These are phyloP conservation scores for Puffinus mauretanicus DNA, from an alignment of 2,113 vertebrate species.

Conservation along the genomic window DNA sequence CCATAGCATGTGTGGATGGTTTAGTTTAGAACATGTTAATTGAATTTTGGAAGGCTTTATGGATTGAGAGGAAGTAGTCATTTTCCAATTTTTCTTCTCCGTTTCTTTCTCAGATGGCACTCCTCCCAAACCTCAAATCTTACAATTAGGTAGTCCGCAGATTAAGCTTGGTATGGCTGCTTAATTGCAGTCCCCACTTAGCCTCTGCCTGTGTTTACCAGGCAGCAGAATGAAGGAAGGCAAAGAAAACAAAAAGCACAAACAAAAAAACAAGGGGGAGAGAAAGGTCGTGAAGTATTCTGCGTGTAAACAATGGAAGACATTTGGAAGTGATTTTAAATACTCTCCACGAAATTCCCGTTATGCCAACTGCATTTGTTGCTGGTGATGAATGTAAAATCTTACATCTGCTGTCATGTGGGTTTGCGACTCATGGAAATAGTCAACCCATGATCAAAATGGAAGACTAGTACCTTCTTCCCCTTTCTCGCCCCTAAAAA, in stretches of 20 bases:
- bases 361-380: neutral
- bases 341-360: neutral
- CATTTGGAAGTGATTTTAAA: constrained; percentile 38
- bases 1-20: neutral
- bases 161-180: neutral
- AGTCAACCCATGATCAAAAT: neutral
- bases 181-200: neutral
- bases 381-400: neutral
- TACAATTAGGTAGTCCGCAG: neutral
- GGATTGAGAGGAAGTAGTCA: constrained; percentile 39
- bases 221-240: neutral
- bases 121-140: neutral
- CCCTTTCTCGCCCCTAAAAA: neutral
- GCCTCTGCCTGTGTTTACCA: neutral
- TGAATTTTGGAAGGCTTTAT: constrained; percentile 60
- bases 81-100: constrained; percentile 30
- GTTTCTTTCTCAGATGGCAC: constrained; percentile 10
- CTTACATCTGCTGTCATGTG: neutral
- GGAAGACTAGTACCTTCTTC: neutral
- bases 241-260: constrained; percentile 6
- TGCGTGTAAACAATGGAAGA: neutral
- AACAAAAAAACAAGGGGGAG: neutral
- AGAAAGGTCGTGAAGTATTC: neutral
- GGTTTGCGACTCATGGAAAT: neutral
- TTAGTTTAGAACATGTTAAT: constrained; percentile 56